phyloP scores from a whole-genome alignment of 2,888 invertebrate genomes.

The Gisinianus flammeolus region DNA sequence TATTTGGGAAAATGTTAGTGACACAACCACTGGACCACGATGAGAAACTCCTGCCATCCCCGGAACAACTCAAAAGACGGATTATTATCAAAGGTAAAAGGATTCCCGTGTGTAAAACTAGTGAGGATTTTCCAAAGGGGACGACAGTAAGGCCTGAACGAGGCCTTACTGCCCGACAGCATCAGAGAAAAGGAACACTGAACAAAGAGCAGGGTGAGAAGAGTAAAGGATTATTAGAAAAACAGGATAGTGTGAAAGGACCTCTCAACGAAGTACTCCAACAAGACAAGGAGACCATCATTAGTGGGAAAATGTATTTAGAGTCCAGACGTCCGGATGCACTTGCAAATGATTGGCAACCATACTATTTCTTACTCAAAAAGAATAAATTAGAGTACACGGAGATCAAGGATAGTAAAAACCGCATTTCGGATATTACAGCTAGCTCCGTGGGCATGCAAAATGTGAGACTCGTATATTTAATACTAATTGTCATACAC shows the following conservation, averaged over 20 bases:
- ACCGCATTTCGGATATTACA: background rate
- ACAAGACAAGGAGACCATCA: conserved; percentile 43
- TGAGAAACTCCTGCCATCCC: conserved; percentile 65
- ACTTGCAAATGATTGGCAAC: conserved; percentile 43
- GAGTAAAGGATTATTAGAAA: conserved; percentile 29
- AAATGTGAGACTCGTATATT: background rate
- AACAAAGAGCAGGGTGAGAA: conserved; percentile 62
- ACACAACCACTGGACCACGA: conserved; percentile 77
- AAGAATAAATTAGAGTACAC: conserved; percentile 51
- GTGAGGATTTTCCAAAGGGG: too few relatives aligned
- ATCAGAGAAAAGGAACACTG: background rate
- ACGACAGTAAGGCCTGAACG: background rate
- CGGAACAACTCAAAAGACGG: conserved; percentile 63
- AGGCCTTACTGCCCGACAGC: background rate
- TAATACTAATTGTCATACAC: too few relatives aligned
- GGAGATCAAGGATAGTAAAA: conserved; percentile 42
- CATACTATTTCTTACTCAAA: conserved; percentile 53
- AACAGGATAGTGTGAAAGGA: background rate
- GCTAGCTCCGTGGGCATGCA: background rate
- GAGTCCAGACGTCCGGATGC: background rate
- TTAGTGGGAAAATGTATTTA: conserved; percentile 57
- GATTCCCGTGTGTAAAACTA: conserved; percentile 31
- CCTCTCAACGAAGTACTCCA: background rate
- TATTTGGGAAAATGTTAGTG: conserved; percentile 84
- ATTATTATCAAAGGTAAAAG: conserved; percentile 91